Evolutionary conservation across 2,113 vertebrate species (phyloP), one percentile per base, ranked within the genome.

Genomic region (Alethe diademata): DNA sequence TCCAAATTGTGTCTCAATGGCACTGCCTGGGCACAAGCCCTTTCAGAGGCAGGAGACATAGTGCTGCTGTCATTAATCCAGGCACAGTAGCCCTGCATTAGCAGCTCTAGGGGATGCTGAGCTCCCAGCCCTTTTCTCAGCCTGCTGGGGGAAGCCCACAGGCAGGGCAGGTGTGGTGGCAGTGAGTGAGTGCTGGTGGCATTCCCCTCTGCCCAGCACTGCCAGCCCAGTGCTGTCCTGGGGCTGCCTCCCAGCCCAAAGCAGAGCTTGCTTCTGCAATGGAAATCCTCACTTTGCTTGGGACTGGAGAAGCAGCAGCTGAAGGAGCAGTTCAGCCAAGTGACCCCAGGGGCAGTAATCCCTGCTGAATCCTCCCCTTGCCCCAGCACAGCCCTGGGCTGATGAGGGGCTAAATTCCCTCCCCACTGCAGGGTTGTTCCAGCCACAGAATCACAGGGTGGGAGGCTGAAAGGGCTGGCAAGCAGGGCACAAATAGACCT

Each of bases 81-180:
- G 38, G 36, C 8, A 5, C 9, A 58, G 48, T 42, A 31, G 24
- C 35, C 11, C 20, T 43, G 7, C 36, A 31, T 4, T 17, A 82
- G 65, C 24, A 78, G 43, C 57, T 50, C 14, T 7, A 57, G 36
- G 60, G 40, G 23, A 73, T 73, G 50, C 50, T 53, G 86, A 78
- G 8, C 19, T 57, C 28, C 31, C 36, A 48, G 45, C 1, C 1
- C 35, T 70, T 78, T 45, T 47, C 5, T 3, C 12, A 26, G 56
- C 20, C 4, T 3, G 8, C 5, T 1, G 1, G 54, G 65, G 51
- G 78, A 74, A 66, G 31, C 36, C 42, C 28, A 36, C 0, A 1
- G 51, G 42, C 48, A 65, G 4, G 24, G 45, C 20, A 80, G 26
- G n/a, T 22, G 19, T 3, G 3, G 3, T 16, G 26, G 36, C 29